Evolutionary conservation across 2,888 invertebrate genomes (phyloP).

Genomic region (Himalopsyche kuldschensis): DNA sequence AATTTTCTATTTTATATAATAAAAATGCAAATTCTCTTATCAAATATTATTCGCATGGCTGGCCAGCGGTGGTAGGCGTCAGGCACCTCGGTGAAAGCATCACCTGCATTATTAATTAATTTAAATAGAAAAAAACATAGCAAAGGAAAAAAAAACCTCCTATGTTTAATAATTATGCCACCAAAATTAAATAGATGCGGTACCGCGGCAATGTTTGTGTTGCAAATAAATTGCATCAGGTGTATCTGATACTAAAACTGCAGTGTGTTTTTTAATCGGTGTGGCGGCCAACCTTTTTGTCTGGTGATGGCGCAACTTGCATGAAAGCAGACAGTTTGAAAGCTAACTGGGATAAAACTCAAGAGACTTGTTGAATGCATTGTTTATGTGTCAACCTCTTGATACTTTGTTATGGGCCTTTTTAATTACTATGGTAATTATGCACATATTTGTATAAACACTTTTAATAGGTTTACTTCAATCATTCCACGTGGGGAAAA

Average conservation of each 20-base stretch:
- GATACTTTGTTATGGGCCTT: too few species aligned
- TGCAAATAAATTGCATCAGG: neutral
- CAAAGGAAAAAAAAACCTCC: neutral
- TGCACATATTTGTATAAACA: too few species aligned
- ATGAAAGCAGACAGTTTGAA: too few species aligned
- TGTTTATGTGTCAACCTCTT: too few species aligned
- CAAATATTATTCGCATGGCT: neutral
- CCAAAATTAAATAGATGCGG: neutral
- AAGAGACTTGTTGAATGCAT: too few species aligned
- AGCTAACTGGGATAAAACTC: too few species aligned
- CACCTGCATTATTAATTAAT: neutral
- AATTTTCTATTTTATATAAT: neutral
- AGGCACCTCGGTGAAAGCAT: neutral
- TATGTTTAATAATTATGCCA: neutral
- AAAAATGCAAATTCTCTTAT: neutral
- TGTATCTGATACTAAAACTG: neutral
- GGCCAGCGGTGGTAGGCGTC: neutral
- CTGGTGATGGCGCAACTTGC: neutral
- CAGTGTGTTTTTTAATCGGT: neutral
- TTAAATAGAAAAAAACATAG: neutral
- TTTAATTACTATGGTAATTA: too few species aligned
- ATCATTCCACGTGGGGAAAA: too few species aligned
- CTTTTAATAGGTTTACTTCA: too few species aligned
- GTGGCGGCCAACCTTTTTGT: neutral
- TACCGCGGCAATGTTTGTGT: neutral